A percentile compares a stretch with the other conserved stretches of the same genome.
These are phyloP conservation scores for Stenurella melanura DNA, from an alignment of 2,888 invertebrate species.

Conservation along the genomic window DNA sequence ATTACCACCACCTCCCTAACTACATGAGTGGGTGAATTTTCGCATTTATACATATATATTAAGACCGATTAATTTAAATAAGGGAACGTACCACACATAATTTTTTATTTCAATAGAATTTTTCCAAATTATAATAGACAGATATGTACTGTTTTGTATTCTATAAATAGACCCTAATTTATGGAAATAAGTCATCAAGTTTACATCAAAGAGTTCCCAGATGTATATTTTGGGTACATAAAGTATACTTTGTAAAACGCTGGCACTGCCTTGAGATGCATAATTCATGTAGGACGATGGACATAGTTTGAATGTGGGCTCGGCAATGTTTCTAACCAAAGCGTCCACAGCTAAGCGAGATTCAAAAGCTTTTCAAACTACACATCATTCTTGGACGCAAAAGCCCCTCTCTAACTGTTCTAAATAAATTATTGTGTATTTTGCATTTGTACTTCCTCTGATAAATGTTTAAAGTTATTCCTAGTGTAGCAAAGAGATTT, in stretches of 20 bases:
- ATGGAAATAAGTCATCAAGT: too few species aligned
- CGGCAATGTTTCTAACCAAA: neutral
- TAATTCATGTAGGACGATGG: constrained; percentile 22
- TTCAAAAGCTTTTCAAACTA: constrained; percentile 33
- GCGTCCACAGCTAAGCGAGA: constrained; percentile 13
- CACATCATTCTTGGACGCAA: constrained; percentile 40
- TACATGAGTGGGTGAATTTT: too few species aligned
- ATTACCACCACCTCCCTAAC: too few species aligned
- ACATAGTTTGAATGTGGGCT: constrained; percentile 15
- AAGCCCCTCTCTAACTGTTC: constrained; percentile 40
- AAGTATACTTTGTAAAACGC: neutral
- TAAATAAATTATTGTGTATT: constrained; percentile 53
- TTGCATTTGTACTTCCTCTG: constrained; percentile 38
- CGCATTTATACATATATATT: too few species aligned
- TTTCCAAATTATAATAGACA: too few species aligned
- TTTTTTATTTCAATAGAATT: too few species aligned
- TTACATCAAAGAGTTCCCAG: neutral
- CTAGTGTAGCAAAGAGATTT: constrained; percentile 11
- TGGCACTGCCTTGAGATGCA: neutral
- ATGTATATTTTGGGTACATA: neutral
- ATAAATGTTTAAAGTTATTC: constrained; percentile 32
- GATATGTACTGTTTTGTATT: too few species aligned
- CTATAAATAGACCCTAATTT: too few species aligned
- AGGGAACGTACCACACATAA: too few species aligned
- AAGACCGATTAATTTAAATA: too few species aligned